Evolutionary conservation across 2,113 vertebrate species (phyloP), one percentile per base, ranked within the genome.

Genomic region (Lagopus muta): DNA sequence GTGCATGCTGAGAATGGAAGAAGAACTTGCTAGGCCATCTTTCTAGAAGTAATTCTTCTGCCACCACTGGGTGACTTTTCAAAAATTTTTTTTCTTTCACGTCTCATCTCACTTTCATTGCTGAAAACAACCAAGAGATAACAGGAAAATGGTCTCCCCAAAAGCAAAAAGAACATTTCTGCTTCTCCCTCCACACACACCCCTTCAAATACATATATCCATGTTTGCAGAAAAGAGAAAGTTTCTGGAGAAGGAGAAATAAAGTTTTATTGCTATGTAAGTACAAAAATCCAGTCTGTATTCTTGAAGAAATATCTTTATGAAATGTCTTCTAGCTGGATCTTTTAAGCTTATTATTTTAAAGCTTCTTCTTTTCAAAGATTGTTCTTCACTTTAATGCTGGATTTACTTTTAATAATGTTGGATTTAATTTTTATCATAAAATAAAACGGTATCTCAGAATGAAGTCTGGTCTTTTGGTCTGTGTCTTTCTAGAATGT

Each of bases 381-480:
- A 48, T 74, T 43, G 88, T 80, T 93, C 57, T 80, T 94, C 73
- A 93, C 57, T 73, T 64, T 88, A 81, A 79, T 66, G 58, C 61
- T 91, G 82, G 34, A 86, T 92, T 90, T 82, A 32, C 10, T 57
- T 32, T 57, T 32, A 57, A 27, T 88, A 82, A 78, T 64, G 60
- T 45, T 92, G 83, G n/a, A 87, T 92, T 91, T 83, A 21, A 93
- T 90, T 94, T 95, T 89, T 95, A 81, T 82, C n/a, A 84, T 86
- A 58, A 77, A 84, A 54, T 86, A 80, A 95, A 92, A 62, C 36
- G 64, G 10, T 42, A 36, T 36, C 30, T 66, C 8, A 61, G 20
- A 28, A 42, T n/a, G 24, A 47, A 36, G 21, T 48, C 11, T 45
- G 9, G 2, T 47, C 54, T 45, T 61, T 81, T 76, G 28, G 28